Percentiles rank a stretch among this genome's conserved stretches.
Evolutionary conservation across 2,888 invertebrate genomes (phyloP).

Genomic region (Timandra comae): DNA sequence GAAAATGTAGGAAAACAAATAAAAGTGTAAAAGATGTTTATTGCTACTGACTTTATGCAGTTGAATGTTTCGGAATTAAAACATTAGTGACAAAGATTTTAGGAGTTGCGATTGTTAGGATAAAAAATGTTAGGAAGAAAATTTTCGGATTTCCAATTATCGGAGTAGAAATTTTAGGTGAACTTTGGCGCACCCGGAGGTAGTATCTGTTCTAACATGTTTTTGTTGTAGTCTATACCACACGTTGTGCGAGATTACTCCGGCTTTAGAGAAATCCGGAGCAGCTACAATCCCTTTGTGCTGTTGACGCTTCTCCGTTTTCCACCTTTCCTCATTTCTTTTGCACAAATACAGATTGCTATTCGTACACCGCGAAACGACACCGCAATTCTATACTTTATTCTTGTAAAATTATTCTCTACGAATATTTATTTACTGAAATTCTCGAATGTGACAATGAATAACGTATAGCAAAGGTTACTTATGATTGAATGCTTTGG

Average conservation of each 20-base stretch:
- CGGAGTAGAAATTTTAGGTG: no score
- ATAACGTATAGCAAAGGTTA: constrained; percentile 1
- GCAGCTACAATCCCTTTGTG: constrained; percentile 44
- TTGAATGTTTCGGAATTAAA: no score
- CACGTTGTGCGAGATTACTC: constrained; percentile 42
- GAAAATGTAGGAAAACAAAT: no score
- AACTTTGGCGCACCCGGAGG: no score
- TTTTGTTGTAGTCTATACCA: constrained; percentile 32
- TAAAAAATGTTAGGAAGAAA: no score
- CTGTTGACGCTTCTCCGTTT: constrained; percentile 45
- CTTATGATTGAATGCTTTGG: neutral
- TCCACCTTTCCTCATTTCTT: constrained; percentile 38
- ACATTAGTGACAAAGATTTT: no score
- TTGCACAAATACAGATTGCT: constrained; percentile 46
- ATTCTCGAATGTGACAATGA: constrained; percentile 4
- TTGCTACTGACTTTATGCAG: no score
- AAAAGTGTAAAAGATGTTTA: no score
- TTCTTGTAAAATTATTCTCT: no score
- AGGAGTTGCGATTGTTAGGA: no score
- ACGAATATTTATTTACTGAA: constrained; percentile 6
- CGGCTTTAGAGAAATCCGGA: constrained; percentile 43
- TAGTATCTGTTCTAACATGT: constrained; percentile 24
- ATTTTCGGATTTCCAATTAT: no score
- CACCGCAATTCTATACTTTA: constrained; percentile 19
- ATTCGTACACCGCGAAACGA: constrained; percentile 28